phyloP scores from a whole-genome alignment of 2,797 vertebrate species.

The Clarias pachynema region DNA sequence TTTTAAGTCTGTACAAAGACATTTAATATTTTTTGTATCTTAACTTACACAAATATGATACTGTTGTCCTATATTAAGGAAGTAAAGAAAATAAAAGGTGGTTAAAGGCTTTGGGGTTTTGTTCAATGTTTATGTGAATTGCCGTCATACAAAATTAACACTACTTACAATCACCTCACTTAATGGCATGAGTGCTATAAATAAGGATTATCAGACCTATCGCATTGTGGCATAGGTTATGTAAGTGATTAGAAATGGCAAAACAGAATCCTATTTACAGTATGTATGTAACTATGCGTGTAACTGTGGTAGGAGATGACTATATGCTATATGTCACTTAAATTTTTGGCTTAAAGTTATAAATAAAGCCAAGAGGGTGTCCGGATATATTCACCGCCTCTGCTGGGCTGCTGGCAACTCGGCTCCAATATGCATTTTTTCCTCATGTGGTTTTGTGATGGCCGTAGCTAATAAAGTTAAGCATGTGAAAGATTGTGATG shows the following conservation, averaged over 20 bases:
- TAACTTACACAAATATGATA: neutral
- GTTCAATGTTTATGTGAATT: neutral
- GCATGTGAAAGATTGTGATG: conserved; percentile 24
- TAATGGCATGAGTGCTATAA: neutral
- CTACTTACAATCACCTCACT: neutral
- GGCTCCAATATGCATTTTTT: neutral
- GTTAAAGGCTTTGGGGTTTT: neutral
- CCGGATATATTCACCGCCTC: neutral
- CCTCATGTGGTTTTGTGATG: conserved; percentile 23
- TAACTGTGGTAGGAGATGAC: neutral
- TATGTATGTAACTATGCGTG: neutral
- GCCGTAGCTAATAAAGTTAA: conserved; percentile 29
- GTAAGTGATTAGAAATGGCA: neutral
- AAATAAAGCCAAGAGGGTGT: neutral
- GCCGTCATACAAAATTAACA: neutral
- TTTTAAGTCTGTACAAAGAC: neutral
- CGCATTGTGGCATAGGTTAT: neutral
- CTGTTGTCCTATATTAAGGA: neutral
- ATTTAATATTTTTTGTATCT: neutral
- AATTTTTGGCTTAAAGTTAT: neutral
- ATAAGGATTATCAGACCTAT: neutral
- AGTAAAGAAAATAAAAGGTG: neutral
- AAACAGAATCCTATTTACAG: neutral
- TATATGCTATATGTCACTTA: neutral
- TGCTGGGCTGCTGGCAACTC: neutral